A percentile compares a stretch with the other conserved stretches of the same genome.
phyloP scores from a whole-genome alignment of 2,888 invertebrate genomes.

The Drosophila kuntzei region DNA sequence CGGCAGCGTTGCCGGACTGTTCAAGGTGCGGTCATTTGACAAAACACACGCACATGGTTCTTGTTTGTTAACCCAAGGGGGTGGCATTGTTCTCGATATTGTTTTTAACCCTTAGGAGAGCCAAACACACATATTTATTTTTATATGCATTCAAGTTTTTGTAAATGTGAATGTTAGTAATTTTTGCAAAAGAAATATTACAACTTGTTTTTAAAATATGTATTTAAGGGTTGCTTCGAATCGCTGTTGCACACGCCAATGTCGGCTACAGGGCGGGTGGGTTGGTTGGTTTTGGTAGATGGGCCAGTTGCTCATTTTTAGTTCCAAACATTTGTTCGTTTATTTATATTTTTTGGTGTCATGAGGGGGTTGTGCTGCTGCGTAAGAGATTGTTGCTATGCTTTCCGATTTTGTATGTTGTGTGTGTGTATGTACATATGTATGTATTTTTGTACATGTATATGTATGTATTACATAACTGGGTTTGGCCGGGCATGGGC shows the following conservation, averaged over 20 bases:
- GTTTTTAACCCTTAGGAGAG: constrained; percentile 71
- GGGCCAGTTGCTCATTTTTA: constrained; percentile 67
- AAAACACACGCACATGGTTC: constrained; percentile 6
- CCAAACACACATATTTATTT: constrained; percentile 17
- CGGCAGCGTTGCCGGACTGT: constrained; percentile 56
- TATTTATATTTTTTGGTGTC: constrained; percentile 24
- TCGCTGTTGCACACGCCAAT: constrained; percentile 29
- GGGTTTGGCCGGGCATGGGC: constrained; percentile 69
- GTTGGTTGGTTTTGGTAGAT: constrained; percentile 1
- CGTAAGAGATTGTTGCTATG: constrained; percentile 26
- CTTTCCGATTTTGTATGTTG: constrained; percentile 12
- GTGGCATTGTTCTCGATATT: constrained; percentile 57
- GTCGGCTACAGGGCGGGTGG: constrained; percentile 20
- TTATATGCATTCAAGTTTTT: neutral
- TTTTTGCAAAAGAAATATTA: constrained; percentile 70
- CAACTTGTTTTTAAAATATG: constrained; percentile 54
- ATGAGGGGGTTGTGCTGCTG: constrained; percentile 46
- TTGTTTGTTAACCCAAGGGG: constrained; percentile 50
- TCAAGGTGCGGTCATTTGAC: constrained; percentile 12
- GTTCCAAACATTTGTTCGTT: constrained; percentile 39
- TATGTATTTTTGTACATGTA: constrained; percentile 49
- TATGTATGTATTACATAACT: constrained; percentile 71
- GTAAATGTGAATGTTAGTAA: constrained; percentile 20
- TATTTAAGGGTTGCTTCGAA: constrained; percentile 64
- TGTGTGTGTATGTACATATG: constrained; percentile 49